These are phyloP conservation scores for Gibbula magus DNA, from an alignment of 2,888 invertebrate species.

Conservation along the genomic window DNA sequence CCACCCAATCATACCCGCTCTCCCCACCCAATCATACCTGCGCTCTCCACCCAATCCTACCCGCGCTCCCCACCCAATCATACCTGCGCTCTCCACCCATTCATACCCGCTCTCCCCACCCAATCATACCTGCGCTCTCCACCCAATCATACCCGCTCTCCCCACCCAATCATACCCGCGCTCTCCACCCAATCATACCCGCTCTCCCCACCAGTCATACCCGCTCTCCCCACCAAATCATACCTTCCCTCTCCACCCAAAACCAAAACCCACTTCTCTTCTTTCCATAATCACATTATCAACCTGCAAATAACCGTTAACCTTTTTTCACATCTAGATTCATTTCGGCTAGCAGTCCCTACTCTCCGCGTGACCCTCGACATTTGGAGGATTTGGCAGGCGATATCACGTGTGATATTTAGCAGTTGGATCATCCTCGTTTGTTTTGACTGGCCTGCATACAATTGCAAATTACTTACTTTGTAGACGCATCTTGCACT, in stretches of 20 bases:
- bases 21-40: background rate
- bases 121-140: no score
- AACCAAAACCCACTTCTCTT: no score
- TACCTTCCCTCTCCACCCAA: no score
- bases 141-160: no score
- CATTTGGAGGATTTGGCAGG: conserved; percentile 15
- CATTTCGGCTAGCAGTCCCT: background rate
- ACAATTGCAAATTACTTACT: conserved; percentile 11
- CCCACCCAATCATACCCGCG: no score
- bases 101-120: background rate
- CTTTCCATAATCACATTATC: background rate
- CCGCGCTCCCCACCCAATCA: background rate
- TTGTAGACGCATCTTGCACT: background rate
- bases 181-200: no score
- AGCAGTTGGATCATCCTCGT: conserved; percentile 1
- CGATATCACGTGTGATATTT: conserved; percentile 9
- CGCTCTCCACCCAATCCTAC: background rate
- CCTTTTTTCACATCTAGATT: background rate
- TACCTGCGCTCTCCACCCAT: background rate
- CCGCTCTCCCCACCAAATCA: background rate
- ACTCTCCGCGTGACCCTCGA: background rate
- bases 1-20: background rate
- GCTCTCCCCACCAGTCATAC: no score
- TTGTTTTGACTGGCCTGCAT: conserved; percentile 1
- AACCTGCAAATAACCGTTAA: background rate